phyloP scores from a whole-genome alignment of 2,113 vertebrate genomes.

The Plestiodon gilberti region DNA sequence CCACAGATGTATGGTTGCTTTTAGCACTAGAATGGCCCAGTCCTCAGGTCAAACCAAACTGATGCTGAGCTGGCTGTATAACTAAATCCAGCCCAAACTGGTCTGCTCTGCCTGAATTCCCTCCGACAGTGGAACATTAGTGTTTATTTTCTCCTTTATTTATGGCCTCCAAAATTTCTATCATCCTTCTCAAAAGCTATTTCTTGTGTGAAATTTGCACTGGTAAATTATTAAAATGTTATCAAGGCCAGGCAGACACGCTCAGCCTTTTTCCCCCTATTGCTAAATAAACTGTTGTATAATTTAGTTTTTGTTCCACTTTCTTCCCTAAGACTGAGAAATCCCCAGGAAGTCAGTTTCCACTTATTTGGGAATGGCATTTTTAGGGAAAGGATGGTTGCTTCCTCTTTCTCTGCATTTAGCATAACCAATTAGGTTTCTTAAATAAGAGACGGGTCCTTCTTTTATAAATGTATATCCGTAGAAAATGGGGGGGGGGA shows the following conservation, averaged over 20 bases:
- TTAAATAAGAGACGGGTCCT: slow-evolving; percentile 57
- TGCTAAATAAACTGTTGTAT: slow-evolving; percentile 67
- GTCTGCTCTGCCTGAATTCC: background rate
- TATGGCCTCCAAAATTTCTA: slow-evolving; percentile 54
- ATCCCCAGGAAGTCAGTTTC: slow-evolving; percentile 54
- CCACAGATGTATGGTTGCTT: background rate
- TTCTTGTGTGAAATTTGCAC: slow-evolving; percentile 66
- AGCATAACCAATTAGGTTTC: slow-evolving; percentile 34
- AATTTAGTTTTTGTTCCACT: slow-evolving; percentile 58
- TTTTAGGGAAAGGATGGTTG: slow-evolving; percentile 51
- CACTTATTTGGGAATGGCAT: slow-evolving; percentile 54
- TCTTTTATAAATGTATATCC: slow-evolving; percentile 32
- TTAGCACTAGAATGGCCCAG: background rate
- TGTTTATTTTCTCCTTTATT: slow-evolving; percentile 46
- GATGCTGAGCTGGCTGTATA: background rate
- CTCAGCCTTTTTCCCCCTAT: slow-evolving; percentile 27
- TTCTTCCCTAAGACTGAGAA: slow-evolving; percentile 63
- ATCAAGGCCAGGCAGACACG: slow-evolving; percentile 64
- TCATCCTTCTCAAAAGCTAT: slow-evolving; percentile 60
- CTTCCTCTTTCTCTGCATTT: slow-evolving; percentile 22
- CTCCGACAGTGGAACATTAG: rapidly evolving
- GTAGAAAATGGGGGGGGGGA: background rate
- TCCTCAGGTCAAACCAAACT: background rate
- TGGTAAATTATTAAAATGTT: slow-evolving; percentile 76
- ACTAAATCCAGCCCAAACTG: background rate